Evolutionary conservation across 2,797 vertebrate genomes (phyloP), one percentile per base, ranked within the genome.

Genomic region (Girardinus metallicus): DNA sequence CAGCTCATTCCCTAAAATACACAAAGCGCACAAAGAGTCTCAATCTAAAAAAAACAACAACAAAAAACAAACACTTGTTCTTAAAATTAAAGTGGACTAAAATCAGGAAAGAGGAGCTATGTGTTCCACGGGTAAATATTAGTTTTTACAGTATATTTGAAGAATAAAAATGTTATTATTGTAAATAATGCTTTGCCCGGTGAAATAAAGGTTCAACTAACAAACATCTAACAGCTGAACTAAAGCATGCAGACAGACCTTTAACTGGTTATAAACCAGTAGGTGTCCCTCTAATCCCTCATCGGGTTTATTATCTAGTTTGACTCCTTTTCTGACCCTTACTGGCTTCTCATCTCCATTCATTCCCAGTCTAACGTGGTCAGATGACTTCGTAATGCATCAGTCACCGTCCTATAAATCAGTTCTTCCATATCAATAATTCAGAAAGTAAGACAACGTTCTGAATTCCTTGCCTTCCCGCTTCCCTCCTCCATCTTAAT

Each of bases 371-470:
- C 57, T 47, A 78, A 82, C 84, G 72, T 71, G 83, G 75, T 87
- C 90, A 91, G 84, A 89, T 87, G 86, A 93, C 87, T 92, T 89
- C 86, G 81, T 85, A 60, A 26, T 85, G 81, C 89, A 90, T 94
- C 93, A 78, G 86, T 93, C 91, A 93, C 74, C 88, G 73, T 77
- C 84, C 84, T 76, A 80, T 91, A 89, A 88, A 93, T 89, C 90
- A 92, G 82, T 82, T 85, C 87, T 78, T 91, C 85, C 78, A 86
- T 92, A 95, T 94, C 86, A 79, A 93, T 92, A 82, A 88, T 80
- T 11, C 46, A 82, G 87, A 44, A 77, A 71, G 60, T 62, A 34
- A 87, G 93, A 92, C 95, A 88, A 76, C 78, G 88, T 95, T 95
- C 89, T 93, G 94, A 92, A 92, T 92, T 91, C 93, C 88, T 79